Evolutionary conservation across 2,113 vertebrate genomes (phyloP).

Genomic region (Ammodytes dubius): DNA sequence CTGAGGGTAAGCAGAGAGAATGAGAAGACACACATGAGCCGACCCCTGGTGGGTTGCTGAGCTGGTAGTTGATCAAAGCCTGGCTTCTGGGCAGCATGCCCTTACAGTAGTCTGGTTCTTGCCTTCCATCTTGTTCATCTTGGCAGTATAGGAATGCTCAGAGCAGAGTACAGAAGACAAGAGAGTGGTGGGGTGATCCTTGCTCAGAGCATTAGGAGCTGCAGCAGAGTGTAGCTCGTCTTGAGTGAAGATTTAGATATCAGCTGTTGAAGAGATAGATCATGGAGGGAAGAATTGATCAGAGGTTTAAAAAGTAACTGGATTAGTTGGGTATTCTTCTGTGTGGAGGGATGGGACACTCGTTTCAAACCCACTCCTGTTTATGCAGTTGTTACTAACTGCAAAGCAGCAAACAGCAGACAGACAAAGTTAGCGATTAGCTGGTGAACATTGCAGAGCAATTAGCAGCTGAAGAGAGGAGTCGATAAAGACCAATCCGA

Average conservation of each 20-base stretch:
- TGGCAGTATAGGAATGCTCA: constrained; percentile 39
- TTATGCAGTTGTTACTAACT: not conserved
- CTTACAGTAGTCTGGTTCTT: constrained; percentile 42
- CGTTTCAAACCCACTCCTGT: too few relatives aligned
- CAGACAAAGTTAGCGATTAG: too few relatives aligned
- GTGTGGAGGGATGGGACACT: not conserved
- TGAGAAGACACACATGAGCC: constrained; percentile 17
- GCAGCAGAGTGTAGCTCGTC: constrained; percentile 11
- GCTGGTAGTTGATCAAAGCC: constrained; percentile 67
- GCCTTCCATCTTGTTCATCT: constrained; percentile 61
- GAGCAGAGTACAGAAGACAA: constrained; percentile 54
- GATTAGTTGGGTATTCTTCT: not conserved
- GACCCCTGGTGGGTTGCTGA: constrained; percentile 37
- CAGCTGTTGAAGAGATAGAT: constrained; percentile 33
- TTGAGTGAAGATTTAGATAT: constrained; percentile 57
- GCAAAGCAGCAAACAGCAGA: too few relatives aligned
- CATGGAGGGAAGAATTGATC: constrained; percentile 15
- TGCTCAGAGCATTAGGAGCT: constrained; percentile 15
- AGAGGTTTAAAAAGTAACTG: not conserved
- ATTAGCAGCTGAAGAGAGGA: too few relatives aligned
- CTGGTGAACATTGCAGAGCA: not conserved
- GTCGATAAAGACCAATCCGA: too few relatives aligned
- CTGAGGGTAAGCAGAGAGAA: constrained; percentile 11
- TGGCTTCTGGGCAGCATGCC: constrained; percentile 62
- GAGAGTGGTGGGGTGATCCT: constrained; percentile 38